Base-by-base conservation (phyloP, 2,797 vertebrate genomes). In the Dallia pectoralis region DNA sequence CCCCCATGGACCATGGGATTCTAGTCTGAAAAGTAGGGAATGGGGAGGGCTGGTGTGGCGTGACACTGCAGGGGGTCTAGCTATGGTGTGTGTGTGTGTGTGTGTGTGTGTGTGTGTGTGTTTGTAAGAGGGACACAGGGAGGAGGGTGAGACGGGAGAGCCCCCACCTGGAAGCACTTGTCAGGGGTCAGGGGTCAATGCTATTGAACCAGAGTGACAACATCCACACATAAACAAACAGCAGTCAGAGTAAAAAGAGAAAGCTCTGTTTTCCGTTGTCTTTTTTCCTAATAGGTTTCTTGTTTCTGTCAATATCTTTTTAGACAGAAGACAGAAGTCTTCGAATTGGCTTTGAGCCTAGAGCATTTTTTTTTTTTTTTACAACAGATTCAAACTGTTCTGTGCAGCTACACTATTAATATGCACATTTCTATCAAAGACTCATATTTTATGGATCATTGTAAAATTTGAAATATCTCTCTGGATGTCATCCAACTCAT, bases 121-220 rank as follows among this genome's bases (percentile, higher is more conserved):
- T 84, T 88, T 86, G 85, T 87, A 89, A 88, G 88, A 88, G 84
- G 86, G 88, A 88, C 77, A 25, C 19, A n/a, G 25, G 67, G 15
- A 30, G 66, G 78, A 30, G 72, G 76, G 44, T 47, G 61, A 84
- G 74, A 82, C 82, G 73, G 76, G 89, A 93, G 88, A 82, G 81
- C 79, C 56, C 68, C 88, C 93, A 94, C 93, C 92, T 94, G 93
- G 91, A 93, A 92, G 88, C 82, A 91, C 92, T 93, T 92, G 82
- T 88, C 53, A n/a, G 4, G 75, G 87, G 91, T 91, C 90, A 88
- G 47, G 89, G 91, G 89, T 92, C 91, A 83, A 80, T 75, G 81
- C 87, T 86, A 84, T 93, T 91, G 89, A 91, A 91, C 87, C 85
- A 86, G 91, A 91, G 89, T 92, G 91, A 92, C 89, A 91, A 89